Percentiles rank a stretch among this genome's conserved stretches.
Conservation (phyloP, 2,113 vertebrate genomes). For the Engraulis encrasicolus region DNA sequence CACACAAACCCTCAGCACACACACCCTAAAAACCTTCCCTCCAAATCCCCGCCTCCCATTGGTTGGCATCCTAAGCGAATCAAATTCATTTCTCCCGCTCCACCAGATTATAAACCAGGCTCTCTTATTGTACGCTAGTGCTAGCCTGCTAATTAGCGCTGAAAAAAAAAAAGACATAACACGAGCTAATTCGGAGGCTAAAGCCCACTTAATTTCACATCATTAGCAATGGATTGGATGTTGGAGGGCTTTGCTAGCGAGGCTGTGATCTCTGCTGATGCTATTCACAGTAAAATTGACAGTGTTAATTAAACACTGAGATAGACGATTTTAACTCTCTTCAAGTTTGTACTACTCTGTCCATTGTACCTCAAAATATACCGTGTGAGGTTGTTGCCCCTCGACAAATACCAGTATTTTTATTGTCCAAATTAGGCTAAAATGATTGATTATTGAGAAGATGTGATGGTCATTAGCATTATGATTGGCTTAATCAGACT, state of each 20-base stretch:
- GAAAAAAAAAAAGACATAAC: constrained; percentile 61
- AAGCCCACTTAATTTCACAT: constrained; percentile 82
- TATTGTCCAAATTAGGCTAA: no score
- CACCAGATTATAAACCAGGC: constrained; percentile 71
- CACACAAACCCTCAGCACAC: neutral
- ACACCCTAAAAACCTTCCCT: neutral
- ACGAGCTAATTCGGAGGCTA: constrained; percentile 82
- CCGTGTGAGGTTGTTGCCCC: no score
- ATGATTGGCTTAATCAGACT: constrained; percentile 75
- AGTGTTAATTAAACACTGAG: no score
- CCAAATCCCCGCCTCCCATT: constrained; percentile 58
- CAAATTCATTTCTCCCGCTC: constrained; percentile 80
- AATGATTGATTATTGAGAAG: no score
- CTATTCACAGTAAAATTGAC: no score
- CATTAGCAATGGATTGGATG: constrained; percentile 81
- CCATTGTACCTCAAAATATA: no score
- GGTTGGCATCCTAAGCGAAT: constrained; percentile 69
- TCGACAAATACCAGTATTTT: no score
- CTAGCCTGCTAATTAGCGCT: constrained; percentile 79
- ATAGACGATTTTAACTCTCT: no score
- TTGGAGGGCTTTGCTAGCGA: constrained; percentile 78
- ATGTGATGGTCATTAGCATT: no score
- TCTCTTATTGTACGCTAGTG: constrained; percentile 68
- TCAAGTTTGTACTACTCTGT: no score
- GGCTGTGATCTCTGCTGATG: constrained; percentile 75